A percentile compares a stretch with the other conserved stretches of the same genome.
These are phyloP conservation scores for Apodemia zela DNA, from an alignment of 2,888 invertebrate genomes.

Conservation along the genomic window DNA sequence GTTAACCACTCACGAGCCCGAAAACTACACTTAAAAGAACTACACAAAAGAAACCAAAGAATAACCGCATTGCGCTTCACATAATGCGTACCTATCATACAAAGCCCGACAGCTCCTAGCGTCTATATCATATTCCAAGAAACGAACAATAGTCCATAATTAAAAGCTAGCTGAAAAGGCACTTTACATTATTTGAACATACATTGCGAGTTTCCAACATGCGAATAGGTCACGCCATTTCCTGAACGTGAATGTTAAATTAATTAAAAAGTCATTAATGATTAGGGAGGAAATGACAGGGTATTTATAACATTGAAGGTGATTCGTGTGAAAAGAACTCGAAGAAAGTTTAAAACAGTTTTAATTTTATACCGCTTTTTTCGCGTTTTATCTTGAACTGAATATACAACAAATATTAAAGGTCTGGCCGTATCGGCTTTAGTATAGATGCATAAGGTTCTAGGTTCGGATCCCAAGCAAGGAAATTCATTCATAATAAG, in stretches of 20 bases:
- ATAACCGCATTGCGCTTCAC: neutral
- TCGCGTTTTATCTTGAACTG: no score
- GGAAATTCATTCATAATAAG: no score
- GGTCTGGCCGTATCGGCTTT: no score
- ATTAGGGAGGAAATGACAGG: constrained; percentile 1
- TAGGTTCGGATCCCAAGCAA: no score
- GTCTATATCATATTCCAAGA: neutral
- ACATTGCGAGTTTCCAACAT: constrained; percentile 7
- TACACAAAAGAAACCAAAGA: neutral
- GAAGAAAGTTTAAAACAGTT: neutral
- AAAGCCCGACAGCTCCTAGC: neutral
- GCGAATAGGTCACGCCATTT: constrained; percentile 18
- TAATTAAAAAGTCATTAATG: constrained; percentile 9
- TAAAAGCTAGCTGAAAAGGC: constrained; percentile 29
- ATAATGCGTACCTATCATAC: neutral
- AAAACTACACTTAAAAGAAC: neutral
- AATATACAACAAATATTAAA: no score
- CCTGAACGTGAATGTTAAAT: neutral
- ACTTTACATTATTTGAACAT: constrained; percentile 29
- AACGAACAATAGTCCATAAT: constrained; percentile 31
- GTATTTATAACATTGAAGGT: neutral
- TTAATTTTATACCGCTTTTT: neutral
- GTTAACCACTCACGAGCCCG: no score
- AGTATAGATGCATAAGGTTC: no score
- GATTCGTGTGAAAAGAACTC: neutral